A percentile compares a stretch with the other conserved stretches of the same genome.
Conservation (phyloP, 2,797 vertebrate genomes). For the Pangasius sanitwongsei region DNA sequence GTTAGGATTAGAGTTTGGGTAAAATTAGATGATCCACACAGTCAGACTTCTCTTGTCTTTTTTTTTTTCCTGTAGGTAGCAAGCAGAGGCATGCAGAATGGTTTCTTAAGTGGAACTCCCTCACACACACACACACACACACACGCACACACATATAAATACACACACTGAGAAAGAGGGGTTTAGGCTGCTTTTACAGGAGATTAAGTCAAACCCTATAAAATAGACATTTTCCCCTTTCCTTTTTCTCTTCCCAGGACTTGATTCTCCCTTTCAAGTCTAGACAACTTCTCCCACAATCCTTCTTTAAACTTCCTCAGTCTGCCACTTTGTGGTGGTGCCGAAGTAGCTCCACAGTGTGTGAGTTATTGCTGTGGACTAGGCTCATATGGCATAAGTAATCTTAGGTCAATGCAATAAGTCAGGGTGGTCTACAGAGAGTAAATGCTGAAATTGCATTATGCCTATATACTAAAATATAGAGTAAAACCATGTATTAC, state of each 20-base stretch:
- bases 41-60: neutral
- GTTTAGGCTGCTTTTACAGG: constrained; percentile 73
- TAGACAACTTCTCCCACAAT: constrained; percentile 59
- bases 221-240: constrained; percentile 66
- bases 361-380: constrained; percentile 7
- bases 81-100: constrained; percentile 73
- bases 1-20: neutral
- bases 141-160: constrained; percentile 33
- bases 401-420: neutral
- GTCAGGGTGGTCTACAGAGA: constrained; percentile 18
- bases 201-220: constrained; percentile 80
- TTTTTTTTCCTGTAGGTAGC: constrained; percentile 69
- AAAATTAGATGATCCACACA: neutral
- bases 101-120: constrained; percentile 5
- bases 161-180: constrained; percentile 65
- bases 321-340: constrained; percentile 18
- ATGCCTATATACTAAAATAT: neutral
- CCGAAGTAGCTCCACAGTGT: constrained; percentile 6
- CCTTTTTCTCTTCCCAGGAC: constrained; percentile 27
- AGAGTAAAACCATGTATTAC: neutral
- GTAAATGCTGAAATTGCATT: no score
- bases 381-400: neutral
- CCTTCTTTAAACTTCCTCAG: constrained; percentile 51
- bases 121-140: constrained; percentile 36
- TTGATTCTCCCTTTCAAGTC: constrained; percentile 57